phyloP scores from a whole-genome alignment of 2,113 vertebrate species.

The Thymallus thymallus region DNA sequence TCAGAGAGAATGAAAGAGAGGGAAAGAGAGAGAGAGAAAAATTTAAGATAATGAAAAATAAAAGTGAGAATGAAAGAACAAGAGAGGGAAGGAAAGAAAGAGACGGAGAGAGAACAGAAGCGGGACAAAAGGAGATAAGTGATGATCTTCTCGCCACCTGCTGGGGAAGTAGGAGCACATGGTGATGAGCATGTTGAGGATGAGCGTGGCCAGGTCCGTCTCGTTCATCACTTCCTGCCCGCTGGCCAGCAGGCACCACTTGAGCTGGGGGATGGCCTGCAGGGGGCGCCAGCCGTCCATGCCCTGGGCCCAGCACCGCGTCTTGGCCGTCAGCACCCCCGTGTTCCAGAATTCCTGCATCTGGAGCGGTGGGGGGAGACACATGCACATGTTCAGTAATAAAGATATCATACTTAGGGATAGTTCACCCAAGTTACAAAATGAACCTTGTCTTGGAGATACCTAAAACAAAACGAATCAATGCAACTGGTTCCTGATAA shows the following conservation, averaged over 20 bases:
- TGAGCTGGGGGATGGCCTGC: conserved; percentile 94
- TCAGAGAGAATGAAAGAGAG: not conserved
- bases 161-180: conserved; percentile 99
- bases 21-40: not conserved
- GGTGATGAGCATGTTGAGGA: conserved; percentile 97
- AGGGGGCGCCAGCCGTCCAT: conserved; percentile 98
- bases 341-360: conserved; percentile 93
- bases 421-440: too few species aligned
- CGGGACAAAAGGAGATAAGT: too few species aligned
- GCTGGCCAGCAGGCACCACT: conserved; percentile 91
- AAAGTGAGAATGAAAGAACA: too few species aligned
- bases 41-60: not conserved
- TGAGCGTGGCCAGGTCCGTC: conserved; percentile 92
- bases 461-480: too few species aligned
- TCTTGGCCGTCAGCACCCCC: conserved; percentile 90
- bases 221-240: conserved; percentile 96
- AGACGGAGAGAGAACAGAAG: too few species aligned
- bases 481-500: too few species aligned
- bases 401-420: too few species aligned
- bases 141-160: conserved; percentile 75
- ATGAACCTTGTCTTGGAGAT: too few species aligned
- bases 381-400: too few species aligned
- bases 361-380: conserved; percentile 54
- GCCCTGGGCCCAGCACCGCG: conserved; percentile 97
- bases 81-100: too few species aligned